These are phyloP conservation scores for Heloderma charlesbogerti DNA, from an alignment of 2,113 vertebrate genomes.

Conservation along the genomic window DNA sequence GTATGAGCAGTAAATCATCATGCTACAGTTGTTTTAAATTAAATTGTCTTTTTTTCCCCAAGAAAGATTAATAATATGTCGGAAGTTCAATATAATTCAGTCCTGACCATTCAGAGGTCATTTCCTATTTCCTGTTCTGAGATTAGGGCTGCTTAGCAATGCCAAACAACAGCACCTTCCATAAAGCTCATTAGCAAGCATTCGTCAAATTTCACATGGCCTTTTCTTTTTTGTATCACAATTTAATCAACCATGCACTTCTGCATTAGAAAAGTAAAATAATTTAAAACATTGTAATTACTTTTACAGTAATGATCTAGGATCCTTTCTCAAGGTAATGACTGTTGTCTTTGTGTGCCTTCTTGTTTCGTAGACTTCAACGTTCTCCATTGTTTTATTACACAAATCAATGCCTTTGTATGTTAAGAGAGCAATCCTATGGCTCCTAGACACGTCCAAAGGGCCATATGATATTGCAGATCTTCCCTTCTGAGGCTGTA, in stretches of 20 bases:
- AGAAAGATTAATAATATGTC: conserved; percentile 45
- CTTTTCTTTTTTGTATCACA: conserved; percentile 37
- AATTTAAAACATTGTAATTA: conserved; percentile 52
- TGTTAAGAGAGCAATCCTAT: too few relatives aligned
- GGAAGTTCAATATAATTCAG: conserved; percentile 52
- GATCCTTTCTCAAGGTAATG: conserved; percentile 27
- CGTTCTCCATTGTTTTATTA: not conserved
- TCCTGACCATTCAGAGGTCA: conserved; percentile 54
- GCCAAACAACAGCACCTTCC: conserved; percentile 38
- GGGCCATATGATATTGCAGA: too few relatives aligned
- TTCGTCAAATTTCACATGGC: conserved; percentile 38
- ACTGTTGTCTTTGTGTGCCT: conserved; percentile 52
- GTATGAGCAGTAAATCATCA: not conserved
- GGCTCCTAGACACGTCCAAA: too few relatives aligned
- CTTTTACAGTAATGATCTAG: conserved; percentile 51
- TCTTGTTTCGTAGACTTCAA: not conserved
- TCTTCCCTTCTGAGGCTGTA: too few relatives aligned
- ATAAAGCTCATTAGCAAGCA: conserved; percentile 40
- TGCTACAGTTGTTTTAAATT: conserved; percentile 53
- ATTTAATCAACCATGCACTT: conserved; percentile 47
- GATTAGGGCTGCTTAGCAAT: conserved; percentile 31
- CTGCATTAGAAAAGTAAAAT: conserved; percentile 57
- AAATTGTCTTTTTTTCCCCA: conserved; percentile 43
- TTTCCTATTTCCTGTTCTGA: conserved; percentile 49
- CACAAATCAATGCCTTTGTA: too few relatives aligned